These are phyloP conservation scores for Drepana falcataria DNA, from an alignment of 2,888 invertebrate species.

Conservation along the genomic window DNA sequence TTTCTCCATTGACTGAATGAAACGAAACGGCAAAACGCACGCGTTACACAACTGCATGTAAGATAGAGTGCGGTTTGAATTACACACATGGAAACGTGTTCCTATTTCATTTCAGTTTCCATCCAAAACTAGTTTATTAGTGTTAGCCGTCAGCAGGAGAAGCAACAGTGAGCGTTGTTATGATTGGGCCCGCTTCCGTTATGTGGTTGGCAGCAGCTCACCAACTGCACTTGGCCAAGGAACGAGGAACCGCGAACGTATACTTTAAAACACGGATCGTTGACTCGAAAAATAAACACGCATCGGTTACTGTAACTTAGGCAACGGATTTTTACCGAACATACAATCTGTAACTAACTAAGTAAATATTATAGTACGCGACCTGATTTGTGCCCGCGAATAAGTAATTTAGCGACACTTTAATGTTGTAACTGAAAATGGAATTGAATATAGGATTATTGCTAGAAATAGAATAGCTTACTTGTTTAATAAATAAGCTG, in stretches of 20 bases:
- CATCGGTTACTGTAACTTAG: constrained; percentile 28
- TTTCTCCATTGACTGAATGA: background rate
- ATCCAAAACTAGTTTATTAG: constrained; percentile 63
- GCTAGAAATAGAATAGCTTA: too few species aligned
- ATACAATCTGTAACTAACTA: background rate
- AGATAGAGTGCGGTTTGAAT: constrained; percentile 31
- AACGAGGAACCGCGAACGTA: constrained; percentile 35
- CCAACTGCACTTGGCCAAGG: constrained; percentile 26
- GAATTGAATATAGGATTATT: too few species aligned
- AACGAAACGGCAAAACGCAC: background rate
- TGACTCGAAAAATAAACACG: constrained; percentile 57
- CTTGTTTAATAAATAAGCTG: too few species aligned
- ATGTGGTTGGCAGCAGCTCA: constrained; percentile 31
- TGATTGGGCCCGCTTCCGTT: constrained; percentile 67
- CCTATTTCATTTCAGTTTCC: constrained; percentile 58
- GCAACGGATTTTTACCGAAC: constrained; percentile 6
- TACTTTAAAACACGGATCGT: constrained; percentile 43
- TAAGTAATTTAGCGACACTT: too few species aligned
- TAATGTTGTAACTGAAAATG: too few species aligned
- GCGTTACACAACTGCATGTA: background rate
- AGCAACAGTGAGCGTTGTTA: constrained; percentile 63
- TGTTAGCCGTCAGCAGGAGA: constrained; percentile 59
- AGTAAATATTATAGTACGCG: too few species aligned
- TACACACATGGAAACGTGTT: constrained; percentile 52
- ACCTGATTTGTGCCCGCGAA: too few species aligned